Percentiles rank a stretch among this genome's conserved stretches.
phyloP scores from a whole-genome alignment of 1,140 invertebrate species.

The Procambarus clarkii region DNA sequence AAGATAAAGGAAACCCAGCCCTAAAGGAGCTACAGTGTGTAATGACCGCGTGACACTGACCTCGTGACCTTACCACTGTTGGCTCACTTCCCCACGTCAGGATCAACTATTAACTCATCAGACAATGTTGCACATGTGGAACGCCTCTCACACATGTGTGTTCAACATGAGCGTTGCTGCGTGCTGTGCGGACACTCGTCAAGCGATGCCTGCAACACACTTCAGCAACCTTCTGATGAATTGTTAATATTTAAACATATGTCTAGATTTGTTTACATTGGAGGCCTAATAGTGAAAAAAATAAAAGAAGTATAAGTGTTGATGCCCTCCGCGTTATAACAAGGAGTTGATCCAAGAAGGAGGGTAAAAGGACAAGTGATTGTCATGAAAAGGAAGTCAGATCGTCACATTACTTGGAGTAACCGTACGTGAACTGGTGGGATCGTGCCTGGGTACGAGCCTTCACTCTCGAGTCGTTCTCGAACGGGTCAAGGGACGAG shows the following conservation, averaged over 20 bases:
- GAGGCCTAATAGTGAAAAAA: neutral
- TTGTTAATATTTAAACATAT: neutral
- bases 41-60: neutral
- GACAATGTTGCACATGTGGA: neutral
- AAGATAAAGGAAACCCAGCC: neutral
- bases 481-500: constrained; percentile 46
- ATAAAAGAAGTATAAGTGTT: neutral
- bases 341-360: neutral
- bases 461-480: constrained; percentile 34
- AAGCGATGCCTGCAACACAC: neutral
- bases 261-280: neutral
- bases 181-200: neutral
- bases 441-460: constrained; percentile 5
- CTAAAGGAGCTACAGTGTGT: neutral
- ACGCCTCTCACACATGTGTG: neutral
- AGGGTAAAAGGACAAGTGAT: neutral
- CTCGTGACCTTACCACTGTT: no score
- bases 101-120: neutral
- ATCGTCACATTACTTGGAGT: constrained; percentile 4
- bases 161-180: neutral
- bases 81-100: no score
- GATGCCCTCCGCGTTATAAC: neutral
- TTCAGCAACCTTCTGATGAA: neutral
- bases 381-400: neutral
- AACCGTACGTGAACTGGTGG: constrained; percentile 38